Conservation (phyloP, 2,888 invertebrate species). For the Polymixis flavicincta region DNA sequence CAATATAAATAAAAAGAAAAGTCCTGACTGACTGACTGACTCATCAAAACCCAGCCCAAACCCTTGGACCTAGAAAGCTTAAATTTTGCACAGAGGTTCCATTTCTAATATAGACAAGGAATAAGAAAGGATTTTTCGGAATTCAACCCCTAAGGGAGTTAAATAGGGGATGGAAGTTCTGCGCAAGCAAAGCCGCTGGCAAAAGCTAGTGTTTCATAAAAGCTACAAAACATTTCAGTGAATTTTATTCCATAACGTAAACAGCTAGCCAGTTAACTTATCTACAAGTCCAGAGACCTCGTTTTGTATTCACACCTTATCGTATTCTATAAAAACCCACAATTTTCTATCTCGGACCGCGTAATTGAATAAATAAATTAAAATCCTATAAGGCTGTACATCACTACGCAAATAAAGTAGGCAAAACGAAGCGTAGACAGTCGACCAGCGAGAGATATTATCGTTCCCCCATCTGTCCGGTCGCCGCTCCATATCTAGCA, state of each 20-base stretch:
- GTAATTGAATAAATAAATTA: constrained; percentile 71
- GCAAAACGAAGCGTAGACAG: constrained; percentile 76
- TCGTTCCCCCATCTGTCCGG: constrained; percentile 81
- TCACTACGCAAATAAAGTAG: constrained; percentile 76
- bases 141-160: too few species aligned
- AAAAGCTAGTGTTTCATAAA: background rate
- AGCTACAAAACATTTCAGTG: too few species aligned
- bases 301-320: constrained; percentile 46
- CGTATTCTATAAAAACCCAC: constrained; percentile 53
- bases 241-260: background rate
- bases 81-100: too few species aligned
- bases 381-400: constrained; percentile 66
- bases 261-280: background rate
- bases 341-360: constrained; percentile 50
- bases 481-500: constrained; percentile 82
- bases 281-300: background rate
- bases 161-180: too few species aligned
- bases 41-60: too few species aligned
- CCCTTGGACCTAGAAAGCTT: too few species aligned
- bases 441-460: constrained; percentile 76
- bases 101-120: too few species aligned
- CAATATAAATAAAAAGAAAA: too few species aligned
- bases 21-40: too few species aligned
- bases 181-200: too few species aligned
- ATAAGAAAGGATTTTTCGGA: too few species aligned